Evolutionary conservation across 2,888 invertebrate genomes (phyloP).

Genomic region (Ectropis crepuscularia): DNA sequence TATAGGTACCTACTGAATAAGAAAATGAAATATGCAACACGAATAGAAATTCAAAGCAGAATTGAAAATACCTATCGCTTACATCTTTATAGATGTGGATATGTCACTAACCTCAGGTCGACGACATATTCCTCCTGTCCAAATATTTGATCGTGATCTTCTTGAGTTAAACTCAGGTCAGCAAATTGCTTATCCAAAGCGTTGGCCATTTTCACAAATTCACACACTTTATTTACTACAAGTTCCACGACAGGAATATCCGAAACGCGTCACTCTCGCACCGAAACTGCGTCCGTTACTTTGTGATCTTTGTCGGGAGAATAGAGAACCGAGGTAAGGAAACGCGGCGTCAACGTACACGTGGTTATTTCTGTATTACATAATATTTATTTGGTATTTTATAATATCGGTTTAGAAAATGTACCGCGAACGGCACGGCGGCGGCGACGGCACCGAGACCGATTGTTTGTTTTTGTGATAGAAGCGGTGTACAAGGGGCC

Average conservation of each 20-base stretch:
- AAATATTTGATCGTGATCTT: conserved; percentile 90
- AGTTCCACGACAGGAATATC: conserved; percentile 12
- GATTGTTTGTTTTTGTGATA: conserved; percentile 37
- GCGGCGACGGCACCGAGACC: conserved; percentile 40
- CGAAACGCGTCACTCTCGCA: conserved; percentile 19
- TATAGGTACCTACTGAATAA: too few relatives aligned
- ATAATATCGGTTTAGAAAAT: conserved; percentile 47
- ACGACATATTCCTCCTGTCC: conserved; percentile 86
- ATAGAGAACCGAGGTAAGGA: neutral
- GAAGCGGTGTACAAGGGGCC: conserved; percentile 41
- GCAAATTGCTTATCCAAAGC: conserved; percentile 88
- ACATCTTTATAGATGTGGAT: too few relatives aligned
- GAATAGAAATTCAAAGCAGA: too few relatives aligned
- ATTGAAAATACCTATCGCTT: too few relatives aligned
- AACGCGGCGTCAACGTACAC: conserved; percentile 56
- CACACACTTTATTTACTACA: conserved; percentile 10
- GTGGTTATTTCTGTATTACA: conserved; percentile 74
- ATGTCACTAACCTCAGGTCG: conserved; percentile 83
- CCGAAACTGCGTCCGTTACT: conserved; percentile 10
- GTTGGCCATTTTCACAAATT: conserved; percentile 24
- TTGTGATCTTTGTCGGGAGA: neutral
- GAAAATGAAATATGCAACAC: too few relatives aligned
- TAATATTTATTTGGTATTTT: conserved; percentile 54
- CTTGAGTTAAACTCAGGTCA: conserved; percentile 88
- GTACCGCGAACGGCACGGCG: conserved; percentile 44